A percentile compares a stretch with the other conserved stretches of the same genome.
These are phyloP conservation scores for Dioctria linearis DNA, from an alignment of 2,888 invertebrate genomes.

Conservation along the genomic window DNA sequence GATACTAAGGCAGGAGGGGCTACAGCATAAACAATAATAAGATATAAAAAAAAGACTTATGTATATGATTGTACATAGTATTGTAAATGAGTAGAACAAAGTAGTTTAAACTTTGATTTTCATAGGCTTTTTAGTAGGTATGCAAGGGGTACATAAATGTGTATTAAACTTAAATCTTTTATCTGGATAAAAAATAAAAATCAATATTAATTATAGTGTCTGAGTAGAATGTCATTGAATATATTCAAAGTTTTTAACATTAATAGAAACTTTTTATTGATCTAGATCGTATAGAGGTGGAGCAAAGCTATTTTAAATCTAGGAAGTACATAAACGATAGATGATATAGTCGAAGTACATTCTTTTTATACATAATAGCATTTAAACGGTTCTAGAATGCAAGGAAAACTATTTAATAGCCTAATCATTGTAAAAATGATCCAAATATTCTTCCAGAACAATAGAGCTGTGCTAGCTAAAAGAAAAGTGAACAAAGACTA, in stretches of 20 bases:
- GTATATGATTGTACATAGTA: conserved; percentile 1
- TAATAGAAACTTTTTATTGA: no score
- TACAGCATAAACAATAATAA: conserved; percentile 31
- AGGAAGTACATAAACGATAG: no score
- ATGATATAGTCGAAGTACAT: no score
- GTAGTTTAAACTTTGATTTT: background rate
- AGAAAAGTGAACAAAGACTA: no score
- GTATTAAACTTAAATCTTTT: conserved; percentile 22
- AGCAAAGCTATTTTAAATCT: no score
- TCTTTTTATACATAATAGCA: no score
- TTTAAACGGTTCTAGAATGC: no score
- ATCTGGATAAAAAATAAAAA: background rate
- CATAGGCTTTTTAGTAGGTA: conserved; percentile 10
- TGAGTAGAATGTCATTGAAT: conserved; percentile 7
- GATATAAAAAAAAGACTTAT: background rate
- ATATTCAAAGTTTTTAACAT: background rate
- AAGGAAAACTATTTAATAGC: no score
- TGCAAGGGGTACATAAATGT: conserved; percentile 12
- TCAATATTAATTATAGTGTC: conserved; percentile 12
- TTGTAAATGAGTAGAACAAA: conserved; percentile 11
- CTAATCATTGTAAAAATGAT: no score
- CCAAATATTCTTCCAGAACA: no score
- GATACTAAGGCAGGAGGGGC: conserved; percentile 58
- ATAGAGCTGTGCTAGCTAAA: no score
- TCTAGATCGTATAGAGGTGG: no score